Base-by-base conservation (phyloP, 2,888 invertebrate genomes). In the Sicus ferrugineus region DNA sequence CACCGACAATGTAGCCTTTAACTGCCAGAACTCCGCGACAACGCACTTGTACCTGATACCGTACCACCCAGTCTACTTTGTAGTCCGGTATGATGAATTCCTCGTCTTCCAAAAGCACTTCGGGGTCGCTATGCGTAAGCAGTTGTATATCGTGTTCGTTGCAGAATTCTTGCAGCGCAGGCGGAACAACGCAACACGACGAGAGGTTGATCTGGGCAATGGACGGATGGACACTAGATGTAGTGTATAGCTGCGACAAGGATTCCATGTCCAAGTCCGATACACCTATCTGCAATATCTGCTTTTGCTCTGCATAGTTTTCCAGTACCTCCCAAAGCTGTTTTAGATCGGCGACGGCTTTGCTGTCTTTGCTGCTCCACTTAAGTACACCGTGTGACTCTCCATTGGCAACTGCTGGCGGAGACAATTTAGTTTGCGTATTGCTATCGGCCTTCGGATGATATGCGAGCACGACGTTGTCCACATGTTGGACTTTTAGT, bases 41-140 rank as follows among this genome's bases (percentile, higher is more conserved):
- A 80, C 94, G 95, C 42, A 97, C 90, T 80, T 97, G 93, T 0
- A 95, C 93, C 77, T 95, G 93, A 84, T 95, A 97, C 56, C 96
- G 88, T 48, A 92, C 88, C 3, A 93, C 91, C 96, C 96, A 97
- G 69, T 90, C 89, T 16, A 92, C 81, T 52, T 86, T 84, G 70
- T 86, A 83, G 72, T 87, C 87, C 0, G 86, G 86, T 16, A 87
- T 85, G 0, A 87, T 85, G 0, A 93, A 87, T 23, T 90, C 88
- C 70, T 87, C 89, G 23, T 88, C 88, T 68, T 87, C 83, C 70
- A 82, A 71, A 54, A 83, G 74, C n/a, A 77, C 73, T 81, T 90
- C 90, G 0, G 97, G 95, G 85, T 99, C 98, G 79, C 94, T 96
- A 83, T 99, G 98, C 0, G 98, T 98, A 28, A 98, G 88, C 48